Base-by-base conservation (phyloP, 1,140 invertebrate species). In the Gryllus bimaculatus region DNA sequence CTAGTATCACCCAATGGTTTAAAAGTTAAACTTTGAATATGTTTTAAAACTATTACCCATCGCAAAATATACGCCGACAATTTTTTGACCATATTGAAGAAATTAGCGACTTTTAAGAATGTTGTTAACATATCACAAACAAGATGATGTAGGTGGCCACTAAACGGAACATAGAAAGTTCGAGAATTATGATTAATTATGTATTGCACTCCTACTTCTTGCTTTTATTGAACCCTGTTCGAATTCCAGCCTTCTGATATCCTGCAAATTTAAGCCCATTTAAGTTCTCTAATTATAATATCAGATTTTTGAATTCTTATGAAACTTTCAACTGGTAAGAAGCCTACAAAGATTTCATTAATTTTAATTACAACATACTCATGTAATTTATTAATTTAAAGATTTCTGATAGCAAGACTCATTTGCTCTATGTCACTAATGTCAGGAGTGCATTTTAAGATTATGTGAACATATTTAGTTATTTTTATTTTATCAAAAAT, bases 1-100 rank as follows among this genome's bases (percentile, higher is more conserved):
- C 81, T 77, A 75, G 81, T 81, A 47, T 76, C 8, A 76, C 66
- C 78, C 10, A 81, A 79, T 75, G 78, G 81, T 78, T 82, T 81
- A 39, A 81, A 80, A 77, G 78, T 81, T 74, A 80, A 76, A 66
- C 54, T 20, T 80, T 75, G 54, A 75, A 81, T 47, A 48, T 76
- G 74, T 80, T 80, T 79, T 78, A 48, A 15, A 49, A 75, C 77
- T 54, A 54, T 15, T 54, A 15, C 15, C 49, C 49, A 54, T 54
- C 49, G 49, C n/a, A 54, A 54, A 54, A 15, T 15, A 54, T 8
- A 54, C 8, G 49, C 49, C 49, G 49, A 54, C 8, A 54, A 54
- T 54, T 54, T 54, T 54, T 54, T 8, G 49, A 54, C 49, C 49
- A 54, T 54, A 15, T 54, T 8, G 49, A 54, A 54, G 49, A 54